These are phyloP conservation scores for Sphaerophoria taeniata DNA, from an alignment of 2,888 invertebrate genomes.

Conservation along the genomic window DNA sequence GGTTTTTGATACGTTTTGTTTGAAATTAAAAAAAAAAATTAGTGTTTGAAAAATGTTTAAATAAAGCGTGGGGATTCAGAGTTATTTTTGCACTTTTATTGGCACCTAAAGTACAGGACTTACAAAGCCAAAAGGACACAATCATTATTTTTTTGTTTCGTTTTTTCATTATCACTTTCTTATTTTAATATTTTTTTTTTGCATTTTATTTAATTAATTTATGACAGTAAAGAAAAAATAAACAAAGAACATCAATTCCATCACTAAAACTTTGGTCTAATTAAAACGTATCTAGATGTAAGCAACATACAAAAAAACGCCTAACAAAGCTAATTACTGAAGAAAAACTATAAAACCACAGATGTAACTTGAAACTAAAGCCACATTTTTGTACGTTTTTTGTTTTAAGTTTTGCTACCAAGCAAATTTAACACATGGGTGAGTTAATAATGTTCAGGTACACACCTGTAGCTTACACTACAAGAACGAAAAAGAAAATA, in stretches of 20 bases:
- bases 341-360: constrained; percentile 45
- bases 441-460: not conserved
- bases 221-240: not conserved
- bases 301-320: not conserved
- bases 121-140: too few species aligned
- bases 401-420: not conserved
- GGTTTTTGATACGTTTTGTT: too few species aligned
- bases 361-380: constrained; percentile 43
- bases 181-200: too few species aligned
- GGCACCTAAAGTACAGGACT: too few species aligned
- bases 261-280: not conserved
- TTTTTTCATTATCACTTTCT: too few species aligned
- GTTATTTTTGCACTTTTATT: too few species aligned
- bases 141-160: too few species aligned
- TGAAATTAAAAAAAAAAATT: too few species aligned
- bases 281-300: constrained; percentile 2
- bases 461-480: constrained; percentile 16
- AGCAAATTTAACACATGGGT: constrained; percentile 12
- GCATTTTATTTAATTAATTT: too few species aligned
- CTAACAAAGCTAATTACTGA: constrained; percentile 38
- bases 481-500: not conserved
- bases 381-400: constrained; percentile 15
- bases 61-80: too few species aligned
- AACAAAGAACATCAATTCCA: constrained; percentile 14
- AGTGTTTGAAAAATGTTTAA: too few species aligned